A percentile compares a stretch with the other conserved stretches of the same genome.
These are phyloP conservation scores for Anguilla rostrata DNA, from an alignment of 2,113 vertebrate genomes.

Conservation along the genomic window DNA sequence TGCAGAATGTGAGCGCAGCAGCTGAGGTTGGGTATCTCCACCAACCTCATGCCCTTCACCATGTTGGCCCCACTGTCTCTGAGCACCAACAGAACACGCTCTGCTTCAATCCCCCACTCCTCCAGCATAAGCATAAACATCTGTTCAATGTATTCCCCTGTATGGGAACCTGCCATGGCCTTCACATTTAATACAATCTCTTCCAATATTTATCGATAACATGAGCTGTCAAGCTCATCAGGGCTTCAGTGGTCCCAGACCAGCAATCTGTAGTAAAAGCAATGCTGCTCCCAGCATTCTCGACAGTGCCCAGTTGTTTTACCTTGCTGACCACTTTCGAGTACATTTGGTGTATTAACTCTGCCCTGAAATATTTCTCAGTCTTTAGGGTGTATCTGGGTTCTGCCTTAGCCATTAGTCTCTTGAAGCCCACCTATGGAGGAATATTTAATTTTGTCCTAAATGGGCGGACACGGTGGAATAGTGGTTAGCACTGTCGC, in stretches of 20 bases:
- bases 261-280: conserved; percentile 21
- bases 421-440: not conserved
- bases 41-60: conserved; percentile 34
- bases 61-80: conserved; percentile 37
- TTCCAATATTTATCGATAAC: conserved; percentile 9
- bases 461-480: no score
- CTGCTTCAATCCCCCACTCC: conserved; percentile 2
- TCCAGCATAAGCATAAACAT: conserved; percentile 11
- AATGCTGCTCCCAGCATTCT: conserved; percentile 8
- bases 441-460: no score
- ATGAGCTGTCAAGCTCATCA: conserved; percentile 25
- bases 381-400: not conserved
- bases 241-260: conserved; percentile 11
- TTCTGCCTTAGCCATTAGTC: not conserved
- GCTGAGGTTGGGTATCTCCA: conserved; percentile 29
- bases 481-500: no score
- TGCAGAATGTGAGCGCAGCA: conserved; percentile 35
- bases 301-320: not conserved
- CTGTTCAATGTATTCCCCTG: conserved; percentile 9
- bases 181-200: conserved; percentile 16
- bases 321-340: not conserved
- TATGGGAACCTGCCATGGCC: not conserved
- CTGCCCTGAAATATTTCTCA: conserved; percentile 3
- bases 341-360: no score
- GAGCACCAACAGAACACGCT: conserved; percentile 28